Evolutionary conservation across 2,888 invertebrate species (phyloP), one percentile per base, ranked within the genome.

Genomic region (Gymnoscelis rufifasciata): DNA sequence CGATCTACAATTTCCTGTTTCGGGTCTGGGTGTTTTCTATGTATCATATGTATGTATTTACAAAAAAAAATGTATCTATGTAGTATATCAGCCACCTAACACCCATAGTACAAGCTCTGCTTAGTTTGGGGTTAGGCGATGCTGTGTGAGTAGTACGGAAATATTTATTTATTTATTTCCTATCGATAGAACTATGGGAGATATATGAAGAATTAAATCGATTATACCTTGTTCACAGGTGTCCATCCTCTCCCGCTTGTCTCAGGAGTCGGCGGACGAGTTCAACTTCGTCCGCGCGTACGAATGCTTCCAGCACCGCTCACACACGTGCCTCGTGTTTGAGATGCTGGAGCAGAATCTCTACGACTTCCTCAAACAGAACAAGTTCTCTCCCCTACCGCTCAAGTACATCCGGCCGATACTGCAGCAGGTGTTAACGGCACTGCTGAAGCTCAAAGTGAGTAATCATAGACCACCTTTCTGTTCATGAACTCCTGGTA

Each of bases 341-440:
- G 99, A 99, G 90, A 99, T 99, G 98, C 92, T 99, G 68, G 99
- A 99, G 78, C 99, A 99, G 90, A 99, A 99, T 89, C 91, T 99
- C 61, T 99, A 99, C 88, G 99, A 99, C 90, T 99, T 99, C 88
- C 93, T 99, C 62, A 99, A 99, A 83, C 98, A 98, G 89, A 99
- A 99, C 90, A 99, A 99, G 90, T 99, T 99, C 89, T 97, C 97
- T 74, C 99, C 99, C 56, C 90, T 99, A 72, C 98, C 99, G 44
- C 91, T 99, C 60, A 98, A 98, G 82, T 98, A 96, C 83, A 99
- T 99, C 86, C 92, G 99, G 78, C 99, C 99, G 47, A 98, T 99
- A 70, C 91, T 99, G 70, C 98, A 99, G 89, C 99, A 99, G 91
- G 99, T 99, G 65, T 87, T 93, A 59, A 93, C 93, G 3, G 93